Evolutionary conservation across 1,140 invertebrate genomes (phyloP).

Genomic region (Cheumatopsyche charites): DNA sequence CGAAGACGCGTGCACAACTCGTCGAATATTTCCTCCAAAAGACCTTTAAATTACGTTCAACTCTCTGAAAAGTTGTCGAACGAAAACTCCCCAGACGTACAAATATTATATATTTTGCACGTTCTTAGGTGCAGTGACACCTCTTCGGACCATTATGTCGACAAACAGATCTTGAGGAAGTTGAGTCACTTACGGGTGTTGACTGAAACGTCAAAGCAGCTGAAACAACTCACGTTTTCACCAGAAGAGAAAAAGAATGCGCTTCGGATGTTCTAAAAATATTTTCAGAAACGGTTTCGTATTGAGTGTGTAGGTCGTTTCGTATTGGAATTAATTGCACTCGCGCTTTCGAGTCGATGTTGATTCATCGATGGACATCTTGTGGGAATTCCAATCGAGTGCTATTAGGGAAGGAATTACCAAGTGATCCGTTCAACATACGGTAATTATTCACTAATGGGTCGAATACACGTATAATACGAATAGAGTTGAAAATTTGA

Average conservation of each 20-base stretch:
- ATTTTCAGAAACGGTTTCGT: not conserved
- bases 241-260: conserved; percentile 5
- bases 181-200: conserved; percentile 21
- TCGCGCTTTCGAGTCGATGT: not conserved
- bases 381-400: not conserved
- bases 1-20: not conserved
- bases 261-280: conserved; percentile 3
- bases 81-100: not conserved
- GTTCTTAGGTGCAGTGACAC: conserved; percentile 5
- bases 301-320: not conserved
- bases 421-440: not conserved
- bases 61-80: too few species aligned
- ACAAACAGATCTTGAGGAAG: conserved; percentile 17
- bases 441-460: too few species aligned
- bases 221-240: conserved; percentile 21
- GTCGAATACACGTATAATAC: too few species aligned
- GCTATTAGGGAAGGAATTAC: conserved; percentile 4
- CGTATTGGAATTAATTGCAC: not conserved
- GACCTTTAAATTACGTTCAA: too few species aligned
- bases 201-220: conserved; percentile 19
- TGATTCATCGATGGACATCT: conserved; percentile 5
- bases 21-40: too few species aligned
- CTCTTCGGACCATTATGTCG: conserved; percentile 5
- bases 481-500: too few species aligned
- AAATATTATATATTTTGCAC: not conserved